A percentile compares a stretch with the other conserved stretches of the same genome.
These are phyloP conservation scores for Molossus alvarezi DNA, from an alignment of 2,797 vertebrate species.

Conservation along the genomic window DNA sequence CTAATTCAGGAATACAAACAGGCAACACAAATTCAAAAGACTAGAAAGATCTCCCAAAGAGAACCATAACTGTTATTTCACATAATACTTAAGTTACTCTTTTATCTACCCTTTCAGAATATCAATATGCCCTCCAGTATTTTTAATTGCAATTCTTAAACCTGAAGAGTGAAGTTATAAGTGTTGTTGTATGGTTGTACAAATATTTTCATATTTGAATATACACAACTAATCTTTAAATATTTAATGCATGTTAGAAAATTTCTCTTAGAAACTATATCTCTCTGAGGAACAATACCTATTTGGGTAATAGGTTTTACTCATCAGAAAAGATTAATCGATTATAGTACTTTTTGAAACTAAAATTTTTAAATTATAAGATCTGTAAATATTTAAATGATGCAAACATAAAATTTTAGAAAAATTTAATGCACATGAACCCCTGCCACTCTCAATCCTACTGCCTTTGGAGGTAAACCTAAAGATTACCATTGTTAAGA, in stretches of 20 bases:
- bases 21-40: not conserved
- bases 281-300: not conserved
- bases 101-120: accelerated
- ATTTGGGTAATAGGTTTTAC: not conserved
- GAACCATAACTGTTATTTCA: not conserved
- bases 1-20: constrained; percentile 20
- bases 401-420: not conserved
- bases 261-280: not conserved
- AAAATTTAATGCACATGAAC: not conserved
- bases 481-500: not conserved
- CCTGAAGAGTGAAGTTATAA: not conserved
- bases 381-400: not conserved
- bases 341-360: not conserved
- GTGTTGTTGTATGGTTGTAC: not conserved
- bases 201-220: not conserved
- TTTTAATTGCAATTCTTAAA: not conserved
- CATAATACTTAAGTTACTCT: too few relatives aligned
- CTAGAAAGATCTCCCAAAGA: not conserved
- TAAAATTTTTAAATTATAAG: not conserved
- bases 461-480: not conserved
- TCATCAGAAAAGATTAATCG: constrained; percentile 4
- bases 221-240: not conserved
- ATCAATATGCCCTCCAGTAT: not conserved
- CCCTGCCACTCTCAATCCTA: not conserved
- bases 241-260: not conserved